Conservation (phyloP, 2,113 vertebrate genomes). For the Sylvia atricapilla region DNA sequence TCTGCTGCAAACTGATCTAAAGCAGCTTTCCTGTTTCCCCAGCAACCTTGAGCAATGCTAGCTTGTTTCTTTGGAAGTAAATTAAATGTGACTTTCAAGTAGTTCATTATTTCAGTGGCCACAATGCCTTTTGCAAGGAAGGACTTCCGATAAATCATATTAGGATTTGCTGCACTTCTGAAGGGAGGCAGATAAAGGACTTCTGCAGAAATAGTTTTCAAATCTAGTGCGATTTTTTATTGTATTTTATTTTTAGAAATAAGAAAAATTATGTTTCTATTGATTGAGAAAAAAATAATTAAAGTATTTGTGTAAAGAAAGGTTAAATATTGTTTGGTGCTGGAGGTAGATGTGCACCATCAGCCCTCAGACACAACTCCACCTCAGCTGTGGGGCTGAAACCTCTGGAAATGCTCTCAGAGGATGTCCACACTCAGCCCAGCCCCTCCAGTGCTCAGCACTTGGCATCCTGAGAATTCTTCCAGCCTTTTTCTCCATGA, state of each 20-base stretch:
- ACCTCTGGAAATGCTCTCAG: background rate
- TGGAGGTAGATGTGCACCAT: background rate
- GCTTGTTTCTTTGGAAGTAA: slow-evolving; percentile 76
- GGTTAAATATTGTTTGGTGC: background rate
- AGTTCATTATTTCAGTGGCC: slow-evolving; percentile 78
- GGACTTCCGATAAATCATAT: slow-evolving; percentile 71
- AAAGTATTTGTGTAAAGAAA: slow-evolving; percentile 21
- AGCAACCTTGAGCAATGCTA: slow-evolving; percentile 74
- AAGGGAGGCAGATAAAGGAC: slow-evolving; percentile 67
- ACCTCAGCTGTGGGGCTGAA: background rate
- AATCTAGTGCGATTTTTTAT: slow-evolving; percentile 26
- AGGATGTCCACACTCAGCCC: background rate
- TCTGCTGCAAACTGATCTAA: slow-evolving; percentile 67
- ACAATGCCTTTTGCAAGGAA: slow-evolving; percentile 74
- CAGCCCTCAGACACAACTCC: background rate
- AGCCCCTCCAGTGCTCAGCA: accelerated
- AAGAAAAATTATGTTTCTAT: slow-evolving; percentile 39
- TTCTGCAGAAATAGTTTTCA: slow-evolving; percentile 63
- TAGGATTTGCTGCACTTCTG: slow-evolving; percentile 70
- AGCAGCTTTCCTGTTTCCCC: slow-evolving; percentile 78
- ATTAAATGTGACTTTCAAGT: slow-evolving; percentile 82
- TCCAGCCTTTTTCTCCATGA: background rate
- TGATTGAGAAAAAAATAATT: background rate
- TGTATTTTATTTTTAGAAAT: background rate
- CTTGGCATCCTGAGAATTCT: background rate